Evolutionary conservation across 2,888 invertebrate genomes (phyloP).

Genomic region (Encarsia formosa): DNA sequence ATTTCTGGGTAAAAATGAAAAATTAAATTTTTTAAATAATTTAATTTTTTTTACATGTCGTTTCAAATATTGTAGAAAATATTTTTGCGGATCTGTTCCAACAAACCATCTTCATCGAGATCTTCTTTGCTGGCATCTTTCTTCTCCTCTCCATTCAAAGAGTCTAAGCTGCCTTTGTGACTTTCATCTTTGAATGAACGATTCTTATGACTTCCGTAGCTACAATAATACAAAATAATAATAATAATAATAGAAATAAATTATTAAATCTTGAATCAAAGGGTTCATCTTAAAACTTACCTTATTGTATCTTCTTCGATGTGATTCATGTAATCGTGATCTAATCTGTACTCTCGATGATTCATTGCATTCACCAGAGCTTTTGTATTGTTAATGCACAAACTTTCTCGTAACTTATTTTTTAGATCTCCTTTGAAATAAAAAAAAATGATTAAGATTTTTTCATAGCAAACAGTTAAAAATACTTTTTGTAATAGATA

Average conservation of each 20-base stretch:
- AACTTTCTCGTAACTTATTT: conserved; percentile 77
- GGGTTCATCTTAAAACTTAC: conserved; percentile 34
- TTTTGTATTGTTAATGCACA: conserved; percentile 74
- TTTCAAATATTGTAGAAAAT: too few relatives aligned
- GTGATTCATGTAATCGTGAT: conserved; percentile 69
- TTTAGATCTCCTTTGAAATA: conserved; percentile 65
- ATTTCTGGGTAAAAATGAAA: conserved; percentile 42
- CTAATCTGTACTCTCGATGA: conserved; percentile 72
- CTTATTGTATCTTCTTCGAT: conserved; percentile 58
- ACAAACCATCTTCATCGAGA: conserved; percentile 68
- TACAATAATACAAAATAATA: conserved; percentile 16
- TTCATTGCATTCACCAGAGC: conserved; percentile 76
- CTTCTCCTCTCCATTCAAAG: conserved; percentile 78
- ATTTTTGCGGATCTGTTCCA: too few relatives aligned
- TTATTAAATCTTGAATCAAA: conserved; percentile 41
- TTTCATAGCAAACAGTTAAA: background rate
- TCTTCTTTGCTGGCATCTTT: conserved; percentile 89
- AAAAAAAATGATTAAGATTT: background rate
- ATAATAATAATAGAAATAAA: too few relatives aligned
- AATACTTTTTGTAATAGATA: background rate
- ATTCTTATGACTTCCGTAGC: conserved; percentile 85
- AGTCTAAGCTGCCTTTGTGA: conserved; percentile 84
- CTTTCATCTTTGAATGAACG: conserved; percentile 85
- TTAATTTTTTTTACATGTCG: too few relatives aligned
- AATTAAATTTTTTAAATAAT: too few relatives aligned